phyloP scores from a whole-genome alignment of 2,797 vertebrate genomes.

The Crenuchus spilurus region DNA sequence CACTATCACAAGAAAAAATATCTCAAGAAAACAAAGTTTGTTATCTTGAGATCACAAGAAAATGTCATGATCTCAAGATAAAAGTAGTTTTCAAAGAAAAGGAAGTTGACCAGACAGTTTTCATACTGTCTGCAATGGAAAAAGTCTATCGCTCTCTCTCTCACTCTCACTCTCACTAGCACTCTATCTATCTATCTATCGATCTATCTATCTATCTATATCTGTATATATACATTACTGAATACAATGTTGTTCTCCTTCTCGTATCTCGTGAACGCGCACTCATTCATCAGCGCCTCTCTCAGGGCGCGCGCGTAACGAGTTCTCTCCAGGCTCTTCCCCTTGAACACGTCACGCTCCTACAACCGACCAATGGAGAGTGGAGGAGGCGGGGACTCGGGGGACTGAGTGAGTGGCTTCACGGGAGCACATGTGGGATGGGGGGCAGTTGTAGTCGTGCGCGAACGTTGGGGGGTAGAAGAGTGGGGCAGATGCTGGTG shows the following conservation, averaged over 20 bases:
- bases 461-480: not conserved
- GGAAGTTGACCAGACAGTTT: too few species aligned
- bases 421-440: conserved; percentile 36
- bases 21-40: too few species aligned
- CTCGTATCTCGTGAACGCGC: conserved; percentile 10
- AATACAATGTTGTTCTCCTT: conserved; percentile 46
- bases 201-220: too few species aligned
- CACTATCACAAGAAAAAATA: too few species aligned
- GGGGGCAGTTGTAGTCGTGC: not conserved
- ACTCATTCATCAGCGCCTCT: conserved; percentile 32
- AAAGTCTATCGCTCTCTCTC: too few species aligned
- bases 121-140: too few species aligned
- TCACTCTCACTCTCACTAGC: too few species aligned
- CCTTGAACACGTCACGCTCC: conserved; percentile 43
- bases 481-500: not conserved
- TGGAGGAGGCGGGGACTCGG: not conserved
- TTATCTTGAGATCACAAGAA: too few species aligned
- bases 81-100: too few species aligned
- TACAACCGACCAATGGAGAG: conserved; percentile 38
- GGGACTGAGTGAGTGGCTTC: not conserved
- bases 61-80: too few species aligned
- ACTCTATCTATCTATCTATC: too few species aligned
- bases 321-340: not conserved
- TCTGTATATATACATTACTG: too few species aligned
- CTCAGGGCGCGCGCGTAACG: not conserved